Base-by-base conservation (phyloP, 2,888 invertebrate species). In the Amblyjoppa fuscipennis region DNA sequence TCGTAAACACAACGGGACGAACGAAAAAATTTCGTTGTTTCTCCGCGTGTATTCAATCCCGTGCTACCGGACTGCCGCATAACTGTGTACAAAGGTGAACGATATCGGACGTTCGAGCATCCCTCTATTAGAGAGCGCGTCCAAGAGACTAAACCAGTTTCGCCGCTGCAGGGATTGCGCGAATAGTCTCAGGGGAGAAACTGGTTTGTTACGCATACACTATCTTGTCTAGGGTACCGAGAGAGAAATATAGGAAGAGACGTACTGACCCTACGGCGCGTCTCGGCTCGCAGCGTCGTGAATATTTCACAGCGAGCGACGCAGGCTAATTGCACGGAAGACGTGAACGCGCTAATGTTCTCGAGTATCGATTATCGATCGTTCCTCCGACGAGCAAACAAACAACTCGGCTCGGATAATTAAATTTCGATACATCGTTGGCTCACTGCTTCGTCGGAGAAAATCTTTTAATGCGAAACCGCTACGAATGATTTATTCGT, bases 261-360 rank as follows among this genome's bases (percentile, higher is more conserved):
- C n/a, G 13, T 38, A 68, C 9, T 3, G 25, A 6, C 31, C 53
- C 53, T 70, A 41, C 45, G 59, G 20, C 34, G 64, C 56, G 74
- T 74, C 69, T 75, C 51, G 25, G 53, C 66, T 83, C 70, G 31
- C 69, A 74, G 45, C 28, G 70, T 3, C 34, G 59, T 20, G 64
- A 81, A 81, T 81, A 74, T 78, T 66, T 69, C 41, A 38, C 75
- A 45, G 20, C 61, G 59, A 61, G 59, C 34, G 34, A 59, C 41
- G 38, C 34, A 51, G 53, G 61, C 75, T 86, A 87, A 87, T 87
- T 87, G 87, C 71, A 81, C 81, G 82, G 82, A 85, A 79, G 86
- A 85, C 71, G 25, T n/a, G 25, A 34, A 76, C 38, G 59, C 59
- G 28, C 13, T 25, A 28, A 61, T 78, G 71, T 77, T 83, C 3